Evolutionary conservation across 2,888 invertebrate genomes (phyloP), one percentile per base, ranked within the genome.

Genomic region (Cosmopolites sordidus): DNA sequence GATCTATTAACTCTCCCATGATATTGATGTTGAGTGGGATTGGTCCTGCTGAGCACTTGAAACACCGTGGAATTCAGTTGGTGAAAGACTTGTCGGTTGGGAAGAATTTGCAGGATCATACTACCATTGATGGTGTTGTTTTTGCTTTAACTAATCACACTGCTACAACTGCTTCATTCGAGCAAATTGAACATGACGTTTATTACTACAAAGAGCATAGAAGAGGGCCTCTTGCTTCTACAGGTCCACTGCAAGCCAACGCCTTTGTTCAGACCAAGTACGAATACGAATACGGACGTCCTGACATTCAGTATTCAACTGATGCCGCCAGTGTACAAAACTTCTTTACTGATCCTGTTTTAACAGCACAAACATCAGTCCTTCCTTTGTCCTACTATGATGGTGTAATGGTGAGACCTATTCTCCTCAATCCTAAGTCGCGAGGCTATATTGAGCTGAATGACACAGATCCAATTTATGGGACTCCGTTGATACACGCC

Each of bases 21-120:
- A 60, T 84, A 2, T 67, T 84, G 0, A 83, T 83, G 82, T 63
- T 83, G 11, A 84, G 84, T 45, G 84, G 84, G 1, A 74, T 89
- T 17, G 86, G 86, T 3, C 83, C 83, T 1, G 75, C 74, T 58
- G 71, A 76, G 22, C 78, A 82, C 56, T 69, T 84, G 14, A 62
- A 74, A 51, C 69, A 69, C 50, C 65, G 78, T 5, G 73, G 76
- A 29, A 83, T 83, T 46, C 73, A 77, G 1, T 77, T 85, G 0
- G 67, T 86, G 2, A 74, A 79, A 40, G 79, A 88, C 71, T 73
- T 87, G 43, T 80, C 80, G 42, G 88, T 89, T 0, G 89, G 89
- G 0, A 74, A 78, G 59, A 89, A 89, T 69, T 73, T 89, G 1
- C 87, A 87, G 65, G 86, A 89, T 65, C 89, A 89, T 65, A 78